Evolutionary conservation across 1,140 invertebrate species (phyloP).

Genomic region (Anastrepha obliqua): DNA sequence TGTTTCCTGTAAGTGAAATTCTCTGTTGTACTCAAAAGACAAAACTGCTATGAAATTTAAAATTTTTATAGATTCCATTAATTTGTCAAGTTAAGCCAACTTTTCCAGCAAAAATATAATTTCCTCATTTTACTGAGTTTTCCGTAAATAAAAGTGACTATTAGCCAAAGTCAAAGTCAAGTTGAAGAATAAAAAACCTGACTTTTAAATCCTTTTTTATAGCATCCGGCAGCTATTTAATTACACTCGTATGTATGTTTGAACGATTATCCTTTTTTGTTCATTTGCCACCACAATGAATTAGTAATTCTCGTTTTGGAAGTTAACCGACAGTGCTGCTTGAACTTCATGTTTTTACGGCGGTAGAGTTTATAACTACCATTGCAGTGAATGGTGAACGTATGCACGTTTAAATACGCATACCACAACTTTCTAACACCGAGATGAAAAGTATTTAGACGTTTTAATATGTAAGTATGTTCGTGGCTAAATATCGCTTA

Average conservation of each 20-base stretch:
- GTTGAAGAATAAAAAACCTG: constrained; percentile 29
- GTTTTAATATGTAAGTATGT: no score
- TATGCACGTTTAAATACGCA: no score
- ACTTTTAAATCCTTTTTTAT: constrained; percentile 49
- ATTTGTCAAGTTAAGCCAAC: not conserved
- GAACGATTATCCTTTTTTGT: not conserved
- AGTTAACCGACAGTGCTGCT: constrained; percentile 15
- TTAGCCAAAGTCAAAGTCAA: constrained; percentile 39
- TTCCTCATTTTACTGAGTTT: constrained; percentile 1
- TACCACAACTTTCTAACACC: no score
- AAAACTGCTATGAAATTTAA: not conserved
- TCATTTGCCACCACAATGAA: not conserved
- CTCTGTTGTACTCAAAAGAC: no score
- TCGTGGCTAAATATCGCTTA: no score
- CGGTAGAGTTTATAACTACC: not conserved
- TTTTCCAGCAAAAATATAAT: not conserved
- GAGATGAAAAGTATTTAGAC: no score
- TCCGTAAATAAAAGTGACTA: not conserved
- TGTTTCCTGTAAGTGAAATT: no score
- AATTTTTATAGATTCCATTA: not conserved
- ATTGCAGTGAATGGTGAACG: not conserved
- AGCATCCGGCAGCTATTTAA: constrained; percentile 15
- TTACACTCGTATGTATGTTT: not conserved
- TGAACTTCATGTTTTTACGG: not conserved
- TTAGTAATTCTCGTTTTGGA: constrained; percentile 23